phyloP scores from a whole-genome alignment of 2,888 invertebrate genomes.

The Sericinus montela region DNA sequence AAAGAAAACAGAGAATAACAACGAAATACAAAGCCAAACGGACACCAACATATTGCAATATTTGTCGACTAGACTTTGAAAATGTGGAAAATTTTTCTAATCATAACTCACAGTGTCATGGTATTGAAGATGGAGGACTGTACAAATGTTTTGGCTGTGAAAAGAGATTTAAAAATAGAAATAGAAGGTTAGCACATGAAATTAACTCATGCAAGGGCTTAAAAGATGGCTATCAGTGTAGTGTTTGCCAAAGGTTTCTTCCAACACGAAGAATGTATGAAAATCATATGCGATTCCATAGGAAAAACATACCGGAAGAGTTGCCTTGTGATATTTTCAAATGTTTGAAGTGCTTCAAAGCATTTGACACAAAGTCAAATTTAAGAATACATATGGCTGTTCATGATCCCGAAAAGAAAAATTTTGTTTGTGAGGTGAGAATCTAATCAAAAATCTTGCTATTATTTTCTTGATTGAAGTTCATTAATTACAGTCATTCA shows the following conservation, averaged over 20 bases:
- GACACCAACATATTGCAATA: slow-evolving; percentile 48
- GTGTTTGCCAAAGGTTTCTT: slow-evolving; percentile 45
- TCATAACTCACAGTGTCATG: slow-evolving; percentile 51
- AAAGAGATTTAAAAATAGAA: slow-evolving; percentile 48
- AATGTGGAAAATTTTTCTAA: slow-evolving; percentile 31
- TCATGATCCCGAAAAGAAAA: slow-evolving; percentile 43
- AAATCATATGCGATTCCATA: slow-evolving; percentile 51
- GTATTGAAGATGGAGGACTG: slow-evolving; percentile 42
- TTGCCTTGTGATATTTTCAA: slow-evolving; percentile 50
- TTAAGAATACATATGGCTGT: slow-evolving; percentile 42
- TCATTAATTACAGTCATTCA: no score
- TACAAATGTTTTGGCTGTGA: slow-evolving; percentile 66
- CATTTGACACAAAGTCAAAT: slow-evolving; percentile 44
- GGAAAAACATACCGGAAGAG: slow-evolving; percentile 37
- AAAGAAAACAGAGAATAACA: slow-evolving; percentile 25
- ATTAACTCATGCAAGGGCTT: slow-evolving; percentile 52
- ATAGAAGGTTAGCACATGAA: slow-evolving; percentile 51
- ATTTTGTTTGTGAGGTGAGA: slow-evolving; percentile 66
- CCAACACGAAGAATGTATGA: slow-evolving; percentile 52
- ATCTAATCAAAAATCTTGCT: no score
- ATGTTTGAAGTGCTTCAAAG: slow-evolving; percentile 48
- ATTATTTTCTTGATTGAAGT: no score
- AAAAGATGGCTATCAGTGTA: slow-evolving; percentile 59
- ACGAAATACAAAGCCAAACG: slow-evolving; percentile 35
- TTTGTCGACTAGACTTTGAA: slow-evolving; percentile 47